A percentile compares a stretch with the other conserved stretches of the same genome.
These are phyloP conservation scores for Scartelaos histophorus DNA, from an alignment of 2,113 vertebrate species.

Conservation along the genomic window DNA sequence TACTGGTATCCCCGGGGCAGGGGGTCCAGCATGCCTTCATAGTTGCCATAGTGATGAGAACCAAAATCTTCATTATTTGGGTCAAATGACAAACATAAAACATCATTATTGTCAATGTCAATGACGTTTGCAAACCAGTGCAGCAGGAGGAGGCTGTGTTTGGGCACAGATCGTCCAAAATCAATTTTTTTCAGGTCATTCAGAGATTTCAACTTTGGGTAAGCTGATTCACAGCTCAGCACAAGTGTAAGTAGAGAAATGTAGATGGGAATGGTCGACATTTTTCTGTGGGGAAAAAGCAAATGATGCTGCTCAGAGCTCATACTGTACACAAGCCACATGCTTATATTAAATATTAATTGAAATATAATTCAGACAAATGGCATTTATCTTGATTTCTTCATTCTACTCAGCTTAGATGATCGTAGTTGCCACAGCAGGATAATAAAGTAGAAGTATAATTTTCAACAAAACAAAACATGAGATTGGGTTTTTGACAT, in stretches of 20 bases:
- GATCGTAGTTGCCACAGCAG: too few relatives aligned
- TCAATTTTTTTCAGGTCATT: constrained; percentile 49
- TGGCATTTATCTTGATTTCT: too few relatives aligned
- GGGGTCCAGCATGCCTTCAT: constrained; percentile 35
- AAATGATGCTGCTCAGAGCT: neutral
- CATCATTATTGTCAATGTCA: constrained; percentile 32
- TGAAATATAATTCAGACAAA: too few relatives aligned
- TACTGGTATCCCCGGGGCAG: constrained; percentile 33
- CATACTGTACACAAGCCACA: too few relatives aligned
- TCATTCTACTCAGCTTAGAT: too few relatives aligned
- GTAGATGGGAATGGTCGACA: neutral
- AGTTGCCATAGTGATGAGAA: constrained; percentile 64
- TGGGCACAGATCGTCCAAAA: constrained; percentile 45
- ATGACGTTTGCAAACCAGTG: constrained; percentile 64
- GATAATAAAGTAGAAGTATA: too few relatives aligned
- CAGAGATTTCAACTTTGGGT: constrained; percentile 37
- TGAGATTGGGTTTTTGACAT: too few relatives aligned
- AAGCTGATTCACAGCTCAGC: constrained; percentile 30
- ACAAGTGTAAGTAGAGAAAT: constrained; percentile 27
- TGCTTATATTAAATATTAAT: too few relatives aligned
- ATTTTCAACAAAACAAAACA: too few relatives aligned
- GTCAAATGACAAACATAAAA: constrained; percentile 51
- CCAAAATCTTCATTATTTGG: constrained; percentile 48
- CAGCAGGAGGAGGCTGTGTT: constrained; percentile 60
- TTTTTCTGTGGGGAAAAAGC: constrained; percentile 31